A percentile compares a stretch with the other conserved stretches of the same genome.
These are phyloP conservation scores for Pogonomyrmex californicus DNA, from an alignment of 1,140 invertebrate species.

Conservation along the genomic window DNA sequence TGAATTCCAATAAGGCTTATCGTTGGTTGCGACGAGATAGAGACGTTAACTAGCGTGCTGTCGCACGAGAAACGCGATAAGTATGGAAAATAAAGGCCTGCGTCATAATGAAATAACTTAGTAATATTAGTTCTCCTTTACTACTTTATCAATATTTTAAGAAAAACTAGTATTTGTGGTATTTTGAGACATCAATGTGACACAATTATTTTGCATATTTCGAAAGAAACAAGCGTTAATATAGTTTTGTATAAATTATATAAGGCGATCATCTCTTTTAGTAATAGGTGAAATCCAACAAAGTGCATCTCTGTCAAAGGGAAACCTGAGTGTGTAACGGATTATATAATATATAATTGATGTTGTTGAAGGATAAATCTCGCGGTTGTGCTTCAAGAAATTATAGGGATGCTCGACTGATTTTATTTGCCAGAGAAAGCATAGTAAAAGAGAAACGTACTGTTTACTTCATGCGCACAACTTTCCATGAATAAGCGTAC, in stretches of 20 bases:
- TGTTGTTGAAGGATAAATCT: slow-evolving; percentile 24
- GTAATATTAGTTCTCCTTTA: neutral
- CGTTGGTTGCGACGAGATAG: neutral
- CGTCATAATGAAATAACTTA: neutral
- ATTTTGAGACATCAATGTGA: neutral
- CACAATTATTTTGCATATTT: slow-evolving; percentile 8
- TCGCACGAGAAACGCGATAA: slow-evolving; percentile 11
- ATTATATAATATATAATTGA: slow-evolving; percentile 20
- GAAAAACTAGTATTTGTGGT: neutral
- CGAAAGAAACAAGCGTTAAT: neutral
- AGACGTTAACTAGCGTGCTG: neutral
- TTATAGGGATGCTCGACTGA: slow-evolving; percentile 23
- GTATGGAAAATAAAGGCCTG: neutral
- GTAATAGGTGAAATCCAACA: neutral
- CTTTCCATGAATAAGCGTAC: slow-evolving; percentile 30
- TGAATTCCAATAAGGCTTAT: slow-evolving; percentile 50
- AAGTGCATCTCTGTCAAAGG: slow-evolving; percentile 20
- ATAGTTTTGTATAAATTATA: neutral
- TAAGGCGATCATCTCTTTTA: neutral
- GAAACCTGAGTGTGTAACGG: slow-evolving; percentile 11
- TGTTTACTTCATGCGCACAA: slow-evolving; percentile 30
- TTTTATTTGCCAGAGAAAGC: slow-evolving; percentile 14
- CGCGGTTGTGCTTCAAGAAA: slow-evolving; percentile 17
- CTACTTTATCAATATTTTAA: slow-evolving; percentile 1
- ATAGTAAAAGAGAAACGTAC: slow-evolving; percentile 10